Evolutionary conservation across 2,888 invertebrate species (phyloP).

Genomic region (Flabesymbios commensalis): DNA sequence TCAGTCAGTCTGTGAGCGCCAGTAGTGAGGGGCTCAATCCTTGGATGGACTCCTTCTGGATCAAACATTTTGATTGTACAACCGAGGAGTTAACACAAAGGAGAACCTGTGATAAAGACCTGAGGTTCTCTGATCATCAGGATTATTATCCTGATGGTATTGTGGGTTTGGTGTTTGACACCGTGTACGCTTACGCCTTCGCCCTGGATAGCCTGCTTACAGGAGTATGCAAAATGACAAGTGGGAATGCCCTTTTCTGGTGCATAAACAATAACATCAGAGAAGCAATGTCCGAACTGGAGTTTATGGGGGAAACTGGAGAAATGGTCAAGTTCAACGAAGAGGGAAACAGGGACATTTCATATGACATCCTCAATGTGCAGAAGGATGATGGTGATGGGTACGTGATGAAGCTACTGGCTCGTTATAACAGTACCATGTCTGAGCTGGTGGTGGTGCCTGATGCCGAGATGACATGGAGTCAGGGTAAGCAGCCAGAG

Average conservation of each 20-base stretch:
- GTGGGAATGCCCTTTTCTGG: background rate
- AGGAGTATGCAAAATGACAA: slow-evolving; percentile 3
- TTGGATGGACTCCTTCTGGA: slow-evolving; percentile 34
- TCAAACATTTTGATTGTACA: slow-evolving; percentile 10
- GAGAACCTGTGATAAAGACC: background rate
- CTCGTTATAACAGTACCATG: background rate
- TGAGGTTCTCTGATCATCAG: background rate
- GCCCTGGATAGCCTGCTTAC: slow-evolving; percentile 8
- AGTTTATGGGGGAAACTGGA: slow-evolving; percentile 25
- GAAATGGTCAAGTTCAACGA: slow-evolving; percentile 16
- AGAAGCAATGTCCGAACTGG: slow-evolving; percentile 5
- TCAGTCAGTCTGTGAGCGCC: background rate
- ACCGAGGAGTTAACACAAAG: background rate
- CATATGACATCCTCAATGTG: slow-evolving; percentile 21
- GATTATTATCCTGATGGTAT: background rate
- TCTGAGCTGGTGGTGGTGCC: background rate
- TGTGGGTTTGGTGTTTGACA: background rate
- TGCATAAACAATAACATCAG: slow-evolving; percentile 17
- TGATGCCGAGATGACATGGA: slow-evolving; percentile 8
- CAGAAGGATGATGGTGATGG: background rate
- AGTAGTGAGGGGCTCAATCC: slow-evolving; percentile 27
- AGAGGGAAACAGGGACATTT: slow-evolving; percentile 16
- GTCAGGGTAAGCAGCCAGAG: slow-evolving; percentile 10
- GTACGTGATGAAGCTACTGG: background rate
- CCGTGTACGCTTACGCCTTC: slow-evolving; percentile 30